phyloP scores from a whole-genome alignment of 2,797 vertebrate genomes.

The Hypotaenidia philippensis region DNA sequence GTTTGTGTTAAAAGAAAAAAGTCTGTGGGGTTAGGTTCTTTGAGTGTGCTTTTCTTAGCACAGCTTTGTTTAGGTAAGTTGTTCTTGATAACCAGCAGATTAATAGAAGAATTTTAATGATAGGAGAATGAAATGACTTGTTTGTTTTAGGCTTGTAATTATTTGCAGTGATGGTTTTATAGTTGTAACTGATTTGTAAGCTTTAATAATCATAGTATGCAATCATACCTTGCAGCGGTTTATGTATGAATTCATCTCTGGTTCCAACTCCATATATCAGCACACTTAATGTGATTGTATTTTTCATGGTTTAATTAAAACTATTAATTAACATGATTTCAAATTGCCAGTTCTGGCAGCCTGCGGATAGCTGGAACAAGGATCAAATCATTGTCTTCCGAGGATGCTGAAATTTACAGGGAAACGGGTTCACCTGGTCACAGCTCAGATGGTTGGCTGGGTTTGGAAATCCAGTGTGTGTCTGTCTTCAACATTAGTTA shows the following conservation, averaged over 20 bases:
- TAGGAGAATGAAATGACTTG: not conserved
- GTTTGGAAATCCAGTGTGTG: not conserved
- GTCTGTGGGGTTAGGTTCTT: not conserved
- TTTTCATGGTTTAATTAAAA: slow-evolving; percentile 48
- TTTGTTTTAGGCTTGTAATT: slow-evolving; percentile 26
- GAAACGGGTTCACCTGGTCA: not conserved
- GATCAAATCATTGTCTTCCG: not conserved
- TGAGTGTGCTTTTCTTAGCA: not conserved
- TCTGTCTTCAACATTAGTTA: not conserved
- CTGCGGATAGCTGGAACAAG: not conserved
- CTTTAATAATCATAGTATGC: not conserved
- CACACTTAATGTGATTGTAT: not conserved
- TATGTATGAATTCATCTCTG: not conserved
- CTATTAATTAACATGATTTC: slow-evolving; percentile 5
- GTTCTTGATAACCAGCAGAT: not conserved
- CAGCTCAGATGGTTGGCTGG: not conserved
- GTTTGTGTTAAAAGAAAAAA: not conserved
- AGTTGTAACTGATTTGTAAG: slow-evolving; percentile 33
- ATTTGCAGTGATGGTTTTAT: not conserved
- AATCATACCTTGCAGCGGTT: slow-evolving; percentile 13
- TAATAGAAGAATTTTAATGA: not conserved
- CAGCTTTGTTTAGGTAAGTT: not conserved
- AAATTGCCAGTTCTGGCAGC: not conserved
- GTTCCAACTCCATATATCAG: not conserved
- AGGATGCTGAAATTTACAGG: not conserved